These are phyloP conservation scores for Cyrtorhinus lividipennis DNA, from an alignment of 1,140 invertebrate species.

Conservation along the genomic window DNA sequence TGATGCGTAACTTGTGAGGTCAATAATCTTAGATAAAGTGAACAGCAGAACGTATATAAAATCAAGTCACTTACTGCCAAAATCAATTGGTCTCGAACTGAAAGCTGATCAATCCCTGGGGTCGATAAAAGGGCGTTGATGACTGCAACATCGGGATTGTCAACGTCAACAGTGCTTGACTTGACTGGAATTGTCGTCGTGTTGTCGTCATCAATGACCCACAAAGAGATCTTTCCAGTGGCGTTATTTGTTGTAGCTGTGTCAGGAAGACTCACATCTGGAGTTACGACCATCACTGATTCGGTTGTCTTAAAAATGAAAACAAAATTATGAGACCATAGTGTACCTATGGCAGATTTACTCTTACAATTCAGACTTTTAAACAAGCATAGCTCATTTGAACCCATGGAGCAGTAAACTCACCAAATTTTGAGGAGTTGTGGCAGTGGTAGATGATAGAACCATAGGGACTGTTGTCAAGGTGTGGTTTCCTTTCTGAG, in stretches of 20 bases:
- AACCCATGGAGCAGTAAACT: too few relatives aligned
- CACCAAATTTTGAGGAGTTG: neutral
- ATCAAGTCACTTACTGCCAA: conserved; percentile 23
- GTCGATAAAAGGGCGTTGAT: conserved; percentile 21
- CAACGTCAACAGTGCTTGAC: neutral
- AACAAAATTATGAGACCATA: too few relatives aligned
- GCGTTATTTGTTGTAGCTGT: too few relatives aligned
- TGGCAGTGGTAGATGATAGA: conserved; percentile 6
- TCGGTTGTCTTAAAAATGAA: neutral
- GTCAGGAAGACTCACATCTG: neutral
- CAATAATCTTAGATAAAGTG: too few relatives aligned
- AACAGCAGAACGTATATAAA: too few relatives aligned
- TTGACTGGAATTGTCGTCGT: neutral
- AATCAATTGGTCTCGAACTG: conserved; percentile 20
- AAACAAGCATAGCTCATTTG: neutral
- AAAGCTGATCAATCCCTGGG: conserved; percentile 16
- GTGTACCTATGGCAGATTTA: too few relatives aligned
- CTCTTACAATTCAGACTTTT: too few relatives aligned
- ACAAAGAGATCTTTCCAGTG: conserved; percentile 24
- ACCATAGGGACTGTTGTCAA: neutral
- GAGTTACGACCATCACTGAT: conserved; percentile 1
- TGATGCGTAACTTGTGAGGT: too few relatives aligned
- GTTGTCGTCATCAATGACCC: conserved; percentile 20
- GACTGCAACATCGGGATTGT: conserved; percentile 18
- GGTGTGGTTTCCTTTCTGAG: conserved; percentile 3